Evolutionary conservation across 2,797 vertebrate genomes (phyloP).

Genomic region (Pelochelys cantorii): DNA sequence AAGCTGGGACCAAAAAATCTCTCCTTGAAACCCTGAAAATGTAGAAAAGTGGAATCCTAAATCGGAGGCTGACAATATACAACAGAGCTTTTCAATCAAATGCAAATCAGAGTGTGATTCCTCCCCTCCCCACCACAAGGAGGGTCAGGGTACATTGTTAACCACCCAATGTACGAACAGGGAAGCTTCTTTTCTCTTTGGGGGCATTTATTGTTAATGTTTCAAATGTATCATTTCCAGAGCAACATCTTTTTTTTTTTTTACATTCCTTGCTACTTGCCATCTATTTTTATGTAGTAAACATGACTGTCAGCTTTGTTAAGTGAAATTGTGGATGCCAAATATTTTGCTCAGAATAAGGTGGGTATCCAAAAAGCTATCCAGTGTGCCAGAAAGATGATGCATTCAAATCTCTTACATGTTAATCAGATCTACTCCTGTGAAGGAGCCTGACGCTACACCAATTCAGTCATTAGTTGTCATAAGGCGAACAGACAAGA

Average conservation of each 20-base stretch:
- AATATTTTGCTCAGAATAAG: not conserved
- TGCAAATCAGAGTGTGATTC: conserved; percentile 55
- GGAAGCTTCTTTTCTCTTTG: not conserved
- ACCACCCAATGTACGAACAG: conserved; percentile 56
- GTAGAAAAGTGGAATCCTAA: conserved; percentile 55
- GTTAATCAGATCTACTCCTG: not conserved
- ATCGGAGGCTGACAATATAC: conserved; percentile 67
- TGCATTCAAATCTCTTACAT: not conserved
- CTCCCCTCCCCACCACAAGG: not conserved
- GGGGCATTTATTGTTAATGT: conserved; percentile 38
- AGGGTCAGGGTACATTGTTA: not conserved
- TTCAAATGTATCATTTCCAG: conserved; percentile 37
- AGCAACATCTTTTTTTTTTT: conserved; percentile 4
- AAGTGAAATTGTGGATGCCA: not conserved
- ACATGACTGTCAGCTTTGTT: conserved; percentile 34
- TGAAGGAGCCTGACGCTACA: not conserved
- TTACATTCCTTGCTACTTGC: conserved; percentile 34
- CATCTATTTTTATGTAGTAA: conserved; percentile 68
- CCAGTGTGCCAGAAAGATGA: not conserved
- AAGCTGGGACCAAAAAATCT: too few species aligned
- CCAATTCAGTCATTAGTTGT: not conserved
- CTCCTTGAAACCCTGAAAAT: conserved; percentile 45
- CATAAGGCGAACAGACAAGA: not conserved
- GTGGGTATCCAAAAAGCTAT: not conserved
- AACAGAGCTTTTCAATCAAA: conserved; percentile 71